A percentile compares a stretch with the other conserved stretches of the same genome.
Conservation (phyloP, 2,113 vertebrate genomes). For the Stegostoma tigrinum region DNA sequence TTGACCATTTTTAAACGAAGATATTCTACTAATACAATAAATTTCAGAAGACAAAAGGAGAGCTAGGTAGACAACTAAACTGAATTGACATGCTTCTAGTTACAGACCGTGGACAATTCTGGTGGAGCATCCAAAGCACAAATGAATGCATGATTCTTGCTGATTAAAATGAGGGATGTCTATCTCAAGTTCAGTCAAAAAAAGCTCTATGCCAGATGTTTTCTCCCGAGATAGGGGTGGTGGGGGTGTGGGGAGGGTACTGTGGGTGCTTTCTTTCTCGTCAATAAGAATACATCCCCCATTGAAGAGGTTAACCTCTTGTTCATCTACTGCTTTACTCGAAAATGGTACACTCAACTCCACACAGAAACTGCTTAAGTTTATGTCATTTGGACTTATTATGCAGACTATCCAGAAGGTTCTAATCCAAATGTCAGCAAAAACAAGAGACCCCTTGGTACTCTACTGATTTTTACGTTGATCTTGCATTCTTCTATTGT, state of each 20-base stretch:
- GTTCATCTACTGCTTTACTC: background rate
- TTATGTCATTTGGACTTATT: background rate
- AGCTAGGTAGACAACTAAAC: background rate
- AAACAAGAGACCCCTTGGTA: background rate
- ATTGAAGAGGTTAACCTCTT: background rate
- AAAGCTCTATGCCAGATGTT: background rate
- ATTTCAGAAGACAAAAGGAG: background rate
- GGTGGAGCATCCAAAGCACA: background rate
- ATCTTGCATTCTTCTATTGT: background rate
- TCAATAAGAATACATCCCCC: background rate
- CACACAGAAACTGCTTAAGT: background rate
- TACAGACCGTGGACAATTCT: background rate
- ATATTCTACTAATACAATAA: background rate
- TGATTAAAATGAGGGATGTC: background rate
- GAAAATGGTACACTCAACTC: background rate
- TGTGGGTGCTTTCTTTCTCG: background rate
- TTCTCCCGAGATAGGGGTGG: background rate
- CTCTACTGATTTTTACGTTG: background rate
- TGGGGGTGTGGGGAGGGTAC: background rate
- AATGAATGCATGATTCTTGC: background rate
- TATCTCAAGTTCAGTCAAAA: background rate
- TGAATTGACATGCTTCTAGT: background rate
- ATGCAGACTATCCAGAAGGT: background rate
- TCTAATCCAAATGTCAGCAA: background rate
- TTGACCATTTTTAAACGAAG: background rate